Evolutionary conservation across 2,888 invertebrate genomes (phyloP).

Genomic region (Axea sp.): DNA sequence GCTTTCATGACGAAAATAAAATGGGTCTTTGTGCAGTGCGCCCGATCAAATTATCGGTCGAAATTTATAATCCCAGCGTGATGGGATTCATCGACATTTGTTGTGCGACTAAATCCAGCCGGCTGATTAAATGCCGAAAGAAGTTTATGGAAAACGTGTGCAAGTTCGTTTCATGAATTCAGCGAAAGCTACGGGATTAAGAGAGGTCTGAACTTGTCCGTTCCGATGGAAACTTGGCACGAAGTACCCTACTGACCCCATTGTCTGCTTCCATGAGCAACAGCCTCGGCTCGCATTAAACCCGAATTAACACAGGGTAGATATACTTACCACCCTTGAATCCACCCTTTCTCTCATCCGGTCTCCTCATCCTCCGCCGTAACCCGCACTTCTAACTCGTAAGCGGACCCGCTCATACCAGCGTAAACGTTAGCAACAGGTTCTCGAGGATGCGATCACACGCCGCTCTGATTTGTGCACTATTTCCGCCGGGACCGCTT

Average conservation of each 20-base stretch:
- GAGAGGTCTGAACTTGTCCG: slow-evolving; percentile 72
- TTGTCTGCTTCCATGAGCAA: slow-evolving; percentile 71
- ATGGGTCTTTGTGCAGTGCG: too few species aligned
- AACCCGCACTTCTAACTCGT: slow-evolving; percentile 70
- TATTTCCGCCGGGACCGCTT: slow-evolving; percentile 60
- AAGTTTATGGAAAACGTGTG: slow-evolving; percentile 9
- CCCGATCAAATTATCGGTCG: too few species aligned
- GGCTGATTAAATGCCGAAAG: too few species aligned
- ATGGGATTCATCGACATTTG: too few species aligned
- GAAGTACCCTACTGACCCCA: slow-evolving; percentile 74
- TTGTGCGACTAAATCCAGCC: too few species aligned
- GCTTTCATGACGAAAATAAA: too few species aligned
- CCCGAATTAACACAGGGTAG: slow-evolving; percentile 75
- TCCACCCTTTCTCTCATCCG: slow-evolving; percentile 61
- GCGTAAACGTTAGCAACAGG: slow-evolving; percentile 71
- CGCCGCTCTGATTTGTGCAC: slow-evolving; percentile 63
- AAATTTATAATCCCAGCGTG: too few species aligned
- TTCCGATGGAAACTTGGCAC: slow-evolving; percentile 72
- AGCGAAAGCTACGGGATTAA: slow-evolving; percentile 49
- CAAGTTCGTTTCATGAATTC: slow-evolving; percentile 31
- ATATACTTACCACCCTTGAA: slow-evolving; percentile 67
- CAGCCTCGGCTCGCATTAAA: slow-evolving; percentile 71
- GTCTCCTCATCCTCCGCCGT: slow-evolving; percentile 52
- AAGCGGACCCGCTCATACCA: slow-evolving; percentile 67
- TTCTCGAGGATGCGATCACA: slow-evolving; percentile 71